Evolutionary conservation across 2,888 invertebrate genomes (phyloP).

Genomic region (Thelaira solivaga): DNA sequence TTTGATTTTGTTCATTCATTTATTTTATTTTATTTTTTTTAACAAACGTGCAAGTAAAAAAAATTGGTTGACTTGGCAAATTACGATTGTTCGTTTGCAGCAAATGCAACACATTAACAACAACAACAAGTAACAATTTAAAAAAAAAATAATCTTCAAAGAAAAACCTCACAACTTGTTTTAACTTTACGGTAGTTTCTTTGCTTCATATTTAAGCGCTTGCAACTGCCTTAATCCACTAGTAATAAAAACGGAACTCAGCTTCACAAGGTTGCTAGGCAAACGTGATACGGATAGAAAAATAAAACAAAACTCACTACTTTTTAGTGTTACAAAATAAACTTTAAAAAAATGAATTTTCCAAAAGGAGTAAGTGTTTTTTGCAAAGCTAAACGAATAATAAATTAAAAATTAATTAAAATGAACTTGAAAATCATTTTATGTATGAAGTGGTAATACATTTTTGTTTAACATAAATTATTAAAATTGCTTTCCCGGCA

Average conservation of each 20-base stretch:
- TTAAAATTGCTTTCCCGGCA: no score
- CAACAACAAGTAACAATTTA: conserved; percentile 4
- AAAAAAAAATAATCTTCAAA: not conserved
- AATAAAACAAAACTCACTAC: not conserved
- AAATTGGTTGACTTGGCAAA: conserved; percentile 26
- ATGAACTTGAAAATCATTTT: no score
- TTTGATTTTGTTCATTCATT: conserved; percentile 8
- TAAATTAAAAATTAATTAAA: no score
- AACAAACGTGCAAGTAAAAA: not conserved
- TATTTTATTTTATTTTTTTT: conserved; percentile 3
- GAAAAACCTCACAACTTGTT: conserved; percentile 49
- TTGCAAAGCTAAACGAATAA: no score
- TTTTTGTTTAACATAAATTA: no score
- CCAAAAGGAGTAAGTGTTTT: conserved; percentile 70
- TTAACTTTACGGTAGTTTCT: conserved; percentile 33
- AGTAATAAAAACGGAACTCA: conserved; percentile 53
- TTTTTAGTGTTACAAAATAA: not conserved
- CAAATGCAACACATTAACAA: conserved; percentile 7
- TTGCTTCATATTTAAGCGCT: conserved; percentile 58
- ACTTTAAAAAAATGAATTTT: conserved; percentile 64
- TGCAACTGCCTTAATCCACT: conserved; percentile 36
- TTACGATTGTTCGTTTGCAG: conserved; percentile 20
- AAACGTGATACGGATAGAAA: conserved; percentile 41
- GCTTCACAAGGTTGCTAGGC: conserved; percentile 49
- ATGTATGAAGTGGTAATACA: no score